A percentile compares a stretch with the other conserved stretches of the same genome.
Evolutionary conservation across 2,888 invertebrate genomes (phyloP).

Genomic region (Orthonychiurus folsomi): DNA sequence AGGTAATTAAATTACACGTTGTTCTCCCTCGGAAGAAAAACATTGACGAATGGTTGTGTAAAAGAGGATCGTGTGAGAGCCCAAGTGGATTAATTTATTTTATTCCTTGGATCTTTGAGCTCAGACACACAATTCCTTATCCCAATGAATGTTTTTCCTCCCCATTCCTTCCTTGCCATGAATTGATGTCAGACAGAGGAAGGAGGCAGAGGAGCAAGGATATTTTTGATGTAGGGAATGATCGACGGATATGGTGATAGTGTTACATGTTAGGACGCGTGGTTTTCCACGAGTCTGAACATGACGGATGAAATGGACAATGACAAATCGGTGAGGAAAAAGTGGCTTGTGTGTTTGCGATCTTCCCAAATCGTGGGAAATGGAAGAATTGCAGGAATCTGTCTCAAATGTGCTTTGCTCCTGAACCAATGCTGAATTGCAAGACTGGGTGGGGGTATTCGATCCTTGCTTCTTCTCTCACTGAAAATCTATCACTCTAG

Average conservation of each 20-base stretch:
- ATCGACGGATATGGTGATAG: neutral
- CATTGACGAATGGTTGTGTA: no score
- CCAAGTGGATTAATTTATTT: no score
- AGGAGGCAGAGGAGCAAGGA: neutral
- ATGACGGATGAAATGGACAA: slow-evolving; percentile 13
- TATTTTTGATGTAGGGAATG: neutral
- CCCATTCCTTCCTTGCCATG: no score
- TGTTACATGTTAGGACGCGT: neutral
- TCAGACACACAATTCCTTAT: no score
- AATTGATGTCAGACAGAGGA: slow-evolving; percentile 1
- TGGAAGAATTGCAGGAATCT: slow-evolving; percentile 8
- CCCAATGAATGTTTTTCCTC: no score
- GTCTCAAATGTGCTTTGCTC: neutral
- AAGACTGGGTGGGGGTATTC: no score
- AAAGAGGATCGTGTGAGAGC: no score
- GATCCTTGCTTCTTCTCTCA: neutral
- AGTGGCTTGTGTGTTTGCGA: slow-evolving; percentile 1
- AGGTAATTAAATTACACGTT: no score
- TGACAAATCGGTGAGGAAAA: slow-evolving; percentile 15
- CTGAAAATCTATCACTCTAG: neutral
- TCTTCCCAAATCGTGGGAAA: slow-evolving; percentile 8
- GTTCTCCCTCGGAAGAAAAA: no score
- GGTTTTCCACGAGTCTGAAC: neutral
- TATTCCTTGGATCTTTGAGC: no score
- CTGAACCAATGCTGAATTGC: no score